These are phyloP conservation scores for Nymphalis io DNA, from an alignment of 1,140 invertebrate species.

Conservation along the genomic window DNA sequence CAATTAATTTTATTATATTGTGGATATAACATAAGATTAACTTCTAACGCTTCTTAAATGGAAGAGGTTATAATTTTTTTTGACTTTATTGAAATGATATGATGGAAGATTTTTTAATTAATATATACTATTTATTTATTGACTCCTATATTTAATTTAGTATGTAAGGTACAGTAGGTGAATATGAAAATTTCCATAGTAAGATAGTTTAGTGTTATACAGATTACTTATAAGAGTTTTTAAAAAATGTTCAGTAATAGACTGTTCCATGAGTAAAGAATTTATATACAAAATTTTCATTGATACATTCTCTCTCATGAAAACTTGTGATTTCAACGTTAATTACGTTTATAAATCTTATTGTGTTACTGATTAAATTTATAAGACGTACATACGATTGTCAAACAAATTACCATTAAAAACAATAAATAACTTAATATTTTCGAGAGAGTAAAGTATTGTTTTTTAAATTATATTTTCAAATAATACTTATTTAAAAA, in stretches of 20 bases:
- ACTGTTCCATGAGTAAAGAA: constrained; percentile 20
- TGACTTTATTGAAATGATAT: constrained; percentile 31
- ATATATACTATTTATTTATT: constrained; percentile 80
- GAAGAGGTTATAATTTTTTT: constrained; percentile 7
- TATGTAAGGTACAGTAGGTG: constrained; percentile 49
- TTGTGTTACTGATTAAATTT: not conserved
- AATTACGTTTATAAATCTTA: not conserved
- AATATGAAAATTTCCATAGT: constrained; percentile 70
- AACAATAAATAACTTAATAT: too few relatives aligned
- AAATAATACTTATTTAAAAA: too few relatives aligned
- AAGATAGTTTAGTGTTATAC: constrained; percentile 51
- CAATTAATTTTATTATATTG: not conserved
- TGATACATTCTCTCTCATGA: constrained; percentile 15
- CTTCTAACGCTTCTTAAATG: constrained; percentile 7
- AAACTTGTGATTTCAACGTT: constrained; percentile 8
- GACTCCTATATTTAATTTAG: constrained; percentile 67
- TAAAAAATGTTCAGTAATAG: constrained; percentile 11
- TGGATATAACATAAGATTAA: not conserved
- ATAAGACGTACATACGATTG: not conserved
- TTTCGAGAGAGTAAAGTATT: too few relatives aligned
- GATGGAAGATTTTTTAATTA: constrained; percentile 56
- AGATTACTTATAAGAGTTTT: constrained; percentile 27
- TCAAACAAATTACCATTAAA: not conserved
- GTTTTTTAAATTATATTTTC: too few relatives aligned
- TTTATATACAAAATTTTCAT: constrained; percentile 20